Conservation (phyloP, 2,797 vertebrate species). For the Anolis apletophallus region DNA sequence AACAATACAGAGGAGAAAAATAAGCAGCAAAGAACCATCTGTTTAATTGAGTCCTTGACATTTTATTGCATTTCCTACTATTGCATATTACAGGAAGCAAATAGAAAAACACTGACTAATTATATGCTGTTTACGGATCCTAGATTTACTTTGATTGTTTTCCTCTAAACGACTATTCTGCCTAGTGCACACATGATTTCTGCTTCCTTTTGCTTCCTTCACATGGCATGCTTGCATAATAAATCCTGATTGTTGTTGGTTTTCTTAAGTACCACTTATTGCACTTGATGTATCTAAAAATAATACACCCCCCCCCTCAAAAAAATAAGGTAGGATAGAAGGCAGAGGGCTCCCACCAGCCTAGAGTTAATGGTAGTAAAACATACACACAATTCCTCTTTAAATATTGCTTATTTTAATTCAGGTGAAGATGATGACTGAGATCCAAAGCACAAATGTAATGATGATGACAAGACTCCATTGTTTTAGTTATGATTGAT, state of each 20-base stretch:
- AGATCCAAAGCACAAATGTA: too few species aligned
- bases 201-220: constrained; percentile 45
- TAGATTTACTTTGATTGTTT: constrained; percentile 73
- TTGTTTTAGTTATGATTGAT: too few species aligned
- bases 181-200: constrained; percentile 46
- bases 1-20: constrained; percentile 75
- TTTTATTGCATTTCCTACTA: constrained; percentile 84
- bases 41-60: constrained; percentile 83
- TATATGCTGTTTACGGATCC: constrained; percentile 83
- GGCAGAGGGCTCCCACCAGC: not conserved
- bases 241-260: not conserved
- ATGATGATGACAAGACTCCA: too few species aligned
- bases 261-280: not conserved
- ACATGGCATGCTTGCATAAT: not conserved
- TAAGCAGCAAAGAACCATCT: constrained; percentile 84
- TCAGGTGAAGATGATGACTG: not conserved
- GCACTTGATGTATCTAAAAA: not conserved
- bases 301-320: too few species aligned
- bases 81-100: constrained; percentile 85
- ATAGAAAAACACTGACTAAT: constrained; percentile 83
- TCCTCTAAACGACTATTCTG: constrained; percentile 64
- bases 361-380: too few species aligned
- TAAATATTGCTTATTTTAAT: not conserved
- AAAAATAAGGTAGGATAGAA: not conserved
- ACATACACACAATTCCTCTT: not conserved